A percentile compares a stretch with the other conserved stretches of the same genome.
These are phyloP conservation scores for Myrmophylax atrothorax DNA, from an alignment of 2,113 vertebrate genomes.

Conservation along the genomic window DNA sequence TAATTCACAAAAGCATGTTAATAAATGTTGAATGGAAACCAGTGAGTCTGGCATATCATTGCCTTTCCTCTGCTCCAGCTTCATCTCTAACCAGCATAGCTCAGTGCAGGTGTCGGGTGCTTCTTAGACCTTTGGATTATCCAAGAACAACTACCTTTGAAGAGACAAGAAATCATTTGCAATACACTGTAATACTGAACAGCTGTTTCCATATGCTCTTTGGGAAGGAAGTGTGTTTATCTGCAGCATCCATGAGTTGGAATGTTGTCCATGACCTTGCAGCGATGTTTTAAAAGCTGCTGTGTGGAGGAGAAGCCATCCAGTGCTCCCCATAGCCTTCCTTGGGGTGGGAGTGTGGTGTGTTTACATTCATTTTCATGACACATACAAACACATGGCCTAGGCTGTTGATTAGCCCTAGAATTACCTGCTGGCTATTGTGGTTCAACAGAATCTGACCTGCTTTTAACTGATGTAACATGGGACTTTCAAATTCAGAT, in stretches of 20 bases:
- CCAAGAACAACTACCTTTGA: constrained; percentile 33
- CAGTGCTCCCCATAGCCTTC: not conserved
- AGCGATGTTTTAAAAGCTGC: not conserved
- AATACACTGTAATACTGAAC: not conserved
- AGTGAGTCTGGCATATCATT: not conserved
- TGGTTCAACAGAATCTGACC: not conserved
- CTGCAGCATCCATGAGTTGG: not conserved
- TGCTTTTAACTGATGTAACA: not conserved
- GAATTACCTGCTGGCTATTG: not conserved
- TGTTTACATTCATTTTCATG: not conserved
- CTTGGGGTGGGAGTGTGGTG: no score
- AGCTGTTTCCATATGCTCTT: constrained; percentile 15
- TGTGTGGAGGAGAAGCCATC: not conserved
- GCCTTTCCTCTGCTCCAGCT: not conserved
- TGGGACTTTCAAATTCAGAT: not conserved
- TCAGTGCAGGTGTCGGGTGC: not conserved
- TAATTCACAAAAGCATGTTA: not conserved
- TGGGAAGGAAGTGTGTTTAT: constrained; percentile 38
- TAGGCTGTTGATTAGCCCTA: not conserved
- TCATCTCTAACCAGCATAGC: not conserved
- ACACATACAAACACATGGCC: not conserved
- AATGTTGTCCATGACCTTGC: constrained; percentile 36
- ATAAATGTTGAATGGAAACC: not conserved
- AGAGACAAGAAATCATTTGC: constrained; percentile 36
- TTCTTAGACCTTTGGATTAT: constrained; percentile 36